These are phyloP conservation scores for Bovichtus diacanthus DNA, from an alignment of 2,797 vertebrate genomes.

Conservation along the genomic window DNA sequence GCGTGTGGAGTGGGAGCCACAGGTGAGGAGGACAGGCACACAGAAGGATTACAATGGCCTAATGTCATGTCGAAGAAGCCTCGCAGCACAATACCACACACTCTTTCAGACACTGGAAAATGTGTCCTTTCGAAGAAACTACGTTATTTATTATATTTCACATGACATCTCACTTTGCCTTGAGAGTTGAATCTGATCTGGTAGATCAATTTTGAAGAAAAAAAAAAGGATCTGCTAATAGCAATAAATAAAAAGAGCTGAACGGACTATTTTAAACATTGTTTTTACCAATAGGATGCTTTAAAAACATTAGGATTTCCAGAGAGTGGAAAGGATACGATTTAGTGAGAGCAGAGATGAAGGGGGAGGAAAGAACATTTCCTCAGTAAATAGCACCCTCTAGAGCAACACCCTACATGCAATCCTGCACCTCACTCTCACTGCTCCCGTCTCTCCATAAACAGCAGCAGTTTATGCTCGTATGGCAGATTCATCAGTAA, in stretches of 20 bases:
- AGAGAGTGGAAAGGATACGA: neutral
- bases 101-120: conserved; percentile 25
- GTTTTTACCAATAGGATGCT: neutral
- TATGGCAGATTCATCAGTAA: neutral
- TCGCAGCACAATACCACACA: conserved; percentile 60
- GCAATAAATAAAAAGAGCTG: neutral
- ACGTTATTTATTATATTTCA: neutral
- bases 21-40: conserved; percentile 58
- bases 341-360: conserved; percentile 15
- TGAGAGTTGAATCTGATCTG: neutral
- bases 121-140: conserved; percentile 1
- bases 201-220: neutral
- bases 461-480: neutral
- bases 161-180: neutral
- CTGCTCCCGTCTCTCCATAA: conserved; percentile 1
- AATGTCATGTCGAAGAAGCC: conserved; percentile 58
- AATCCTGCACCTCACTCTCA: conserved; percentile 3
- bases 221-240: neutral
- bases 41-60: conserved; percentile 52
- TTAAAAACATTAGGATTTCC: conserved; percentile 10
- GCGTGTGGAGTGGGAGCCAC: conserved; percentile 29
- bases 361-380: conserved; percentile 36
- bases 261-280: no score
- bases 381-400: conserved; percentile 83
- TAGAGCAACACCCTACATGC: conserved; percentile 68